Base-by-base conservation (phyloP, 2,113 vertebrate species). In the Pseudopodoces humilis region DNA sequence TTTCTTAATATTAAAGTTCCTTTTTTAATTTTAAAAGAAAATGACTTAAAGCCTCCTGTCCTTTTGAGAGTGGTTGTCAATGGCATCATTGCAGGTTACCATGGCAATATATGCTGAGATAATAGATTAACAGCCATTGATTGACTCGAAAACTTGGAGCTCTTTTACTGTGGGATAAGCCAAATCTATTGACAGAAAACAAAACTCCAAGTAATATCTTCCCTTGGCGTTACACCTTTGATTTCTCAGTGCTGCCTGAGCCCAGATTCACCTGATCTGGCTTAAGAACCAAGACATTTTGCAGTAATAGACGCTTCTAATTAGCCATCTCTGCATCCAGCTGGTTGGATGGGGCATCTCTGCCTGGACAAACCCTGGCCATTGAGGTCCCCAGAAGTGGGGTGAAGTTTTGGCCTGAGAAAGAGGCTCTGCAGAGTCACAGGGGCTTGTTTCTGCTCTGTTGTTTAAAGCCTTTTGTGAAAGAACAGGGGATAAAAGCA, bases 1-100 rank as follows among this genome's bases (percentile, higher is more conserved):
- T 96, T 96, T 95, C 93, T 97, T 96, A 97, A 97, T 97, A 97
- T 95, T 96, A 96, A 97, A 96, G 95, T 96, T 96, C 95, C 95
- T 96, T 95, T 95, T 97, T 96, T 96, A 96, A 97, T 96, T 96
- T 95, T 94, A 90, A 97, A 95, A 91, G 94, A 96, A 96, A 96
- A 96, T 94, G 78, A 95, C 95, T 94, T 96, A 96, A 97, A 97
- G 90, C 97, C 96, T 96, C 80, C 80, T 96, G 93, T 96, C 92
- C 94, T 95, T 97, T 95, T 46, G 92, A 95, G 95, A 88, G 88
- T 95, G 83, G 92, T 95, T 97, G 96, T 96, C 95, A 97, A 89
- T 97, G 95, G 95, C 94, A 96, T 97, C 94, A 95, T 94, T 94
- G 70, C 78, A 88, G 67, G 95, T 96, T 97, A 75, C 96, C 94